Base-by-base conservation (phyloP, 2,888 invertebrate genomes). In the Netelia inedita region DNA sequence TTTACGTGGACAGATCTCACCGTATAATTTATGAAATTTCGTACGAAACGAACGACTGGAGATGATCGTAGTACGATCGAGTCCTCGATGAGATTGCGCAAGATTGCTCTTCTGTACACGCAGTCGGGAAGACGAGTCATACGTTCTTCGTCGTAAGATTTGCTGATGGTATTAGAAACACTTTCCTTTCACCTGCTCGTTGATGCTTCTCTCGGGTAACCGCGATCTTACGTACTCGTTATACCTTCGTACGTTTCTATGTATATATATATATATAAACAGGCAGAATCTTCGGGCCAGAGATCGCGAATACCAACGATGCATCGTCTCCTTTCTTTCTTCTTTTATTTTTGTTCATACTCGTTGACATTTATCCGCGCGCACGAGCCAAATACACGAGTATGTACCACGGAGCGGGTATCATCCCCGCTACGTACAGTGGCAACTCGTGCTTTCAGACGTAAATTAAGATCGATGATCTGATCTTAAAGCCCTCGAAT, bases 161-260 rank as follows among this genome's bases (percentile, higher is more conserved):
- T 75, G 75, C 75, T 28, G 50, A 66, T 65, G 53, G 55, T 82
- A 85, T 85, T 76, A 82, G 75, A 85, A 82, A 79, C 66, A 80
- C 71, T 80, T 83, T 83, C 86, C 86, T 85, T 86, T 86, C 86
- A 86, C 86, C 81, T 86, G 79, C 59, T 74, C 74, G 65, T 46
- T 59, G 43, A 55, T 80, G 41, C 79, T 76, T 9, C 55, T 75
- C 73, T 66, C 61, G 57, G 28, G 43, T 74, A 59, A 65, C 59
- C 46, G 71, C 66, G 50, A 69, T 66, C 43, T 69, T 19, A 41
- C 35, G 41, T 21, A 71, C 28, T 41, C 35, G 9, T 11, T 69
- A 43, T 19, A 57, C 41, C 41, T 28, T 23, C 28, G 5, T 5
- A 28, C 28, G 28, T 28, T 28, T 28, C 28, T 28, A 5, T 28